Evolutionary conservation across 2,113 vertebrate genomes (phyloP), one percentile per base, ranked within the genome.

Genomic region (Engystomops pustulosus): DNA sequence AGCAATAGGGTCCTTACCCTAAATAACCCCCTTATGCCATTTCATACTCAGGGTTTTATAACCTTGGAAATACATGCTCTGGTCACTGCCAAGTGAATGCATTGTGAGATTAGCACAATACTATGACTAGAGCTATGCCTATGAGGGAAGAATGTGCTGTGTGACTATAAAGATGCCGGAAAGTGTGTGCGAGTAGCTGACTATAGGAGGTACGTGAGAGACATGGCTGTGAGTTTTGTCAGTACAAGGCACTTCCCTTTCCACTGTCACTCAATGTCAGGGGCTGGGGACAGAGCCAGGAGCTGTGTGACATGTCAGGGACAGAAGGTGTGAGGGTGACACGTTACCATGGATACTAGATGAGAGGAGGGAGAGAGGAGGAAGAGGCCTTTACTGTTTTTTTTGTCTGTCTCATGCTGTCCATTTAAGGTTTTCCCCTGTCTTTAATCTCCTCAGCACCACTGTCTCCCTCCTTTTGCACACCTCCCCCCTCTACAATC

Each of bases 281-380:
- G 65, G 74, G 74, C 83, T 85, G 83, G 75, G 83, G 83, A 85
- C 72, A 79, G 83, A 85, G 83, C 83, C 83, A 85, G 83, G 60
- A 85, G 83, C 83, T 85, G 75, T 85, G 62, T 85, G 83, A 85
- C 83, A 85, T 85, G 83, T 85, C 83, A 85, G 83, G 83, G 83
- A 85, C 83, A 79, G 83, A 85, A 85, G 83, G 83, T 79, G 83
- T 85, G 74, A 85, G 83, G 83, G 83, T 85, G 83, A 85, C 83
- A 79, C 20, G 83, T 85, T 85, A 60, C 83, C 83, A 79, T 79
- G 83, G 83, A 79, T 67, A 85, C 75, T 34, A 85, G 83, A 65
- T 70, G 27, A 65, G 62, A n/a, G 71, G 51, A 55, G 74, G 49
- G 49, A 76, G 72, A 51, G 74, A 36, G 51, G 74, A 77, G 82